Base-by-base conservation (phyloP, 1,140 invertebrate genomes). In the Drosophila micromelanica region DNA sequence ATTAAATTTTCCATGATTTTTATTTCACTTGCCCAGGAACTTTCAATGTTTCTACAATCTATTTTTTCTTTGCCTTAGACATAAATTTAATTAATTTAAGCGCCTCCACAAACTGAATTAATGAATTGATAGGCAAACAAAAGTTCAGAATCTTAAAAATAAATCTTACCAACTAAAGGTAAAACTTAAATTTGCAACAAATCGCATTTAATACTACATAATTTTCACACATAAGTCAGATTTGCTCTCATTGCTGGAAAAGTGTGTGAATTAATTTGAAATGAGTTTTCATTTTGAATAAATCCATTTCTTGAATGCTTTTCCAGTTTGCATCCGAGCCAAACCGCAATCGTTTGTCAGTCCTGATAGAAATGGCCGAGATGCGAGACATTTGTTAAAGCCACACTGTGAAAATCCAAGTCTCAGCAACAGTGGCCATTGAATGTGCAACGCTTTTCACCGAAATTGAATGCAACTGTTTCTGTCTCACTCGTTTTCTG, bases 381-480 rank as follows among this genome's bases (percentile, higher is more conserved):
- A 69, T 57, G 30, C 32, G 60, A 51, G 56, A 55, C 70, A 45
- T 32, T 23, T 72, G 65, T 70, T 43, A 81, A 82, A 78, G 74
- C 57, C 74, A 20, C 48, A 9, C 51, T 51, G 59, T 75, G 57
- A 73, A 74, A 69, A 71, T 40, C 64, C 52, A 54, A 78, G 65
- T 63, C 55, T 38, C 57, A 73, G 73, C 73, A 65, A 42, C 42
- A 37, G 51, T 32, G 23, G 15, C 43, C 77, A 85, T 81, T 85
- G 82, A 81, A 75, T 75, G 75, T 75, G 85, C 68, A 62, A 65
- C 54, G 81, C 78, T 81, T 86, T 85, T 85, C 78, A 81, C 70
- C 55, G 49, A 87, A 87, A 75, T 52, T 78, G 69, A 81, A 85
- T 81, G 74, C 59, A 59, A 48, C 46, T 48, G 46, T 46, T 15